Evolutionary conservation across 2,888 invertebrate genomes (phyloP), one percentile per base, ranked within the genome.

Genomic region (Agonopterix heracliana): DNA sequence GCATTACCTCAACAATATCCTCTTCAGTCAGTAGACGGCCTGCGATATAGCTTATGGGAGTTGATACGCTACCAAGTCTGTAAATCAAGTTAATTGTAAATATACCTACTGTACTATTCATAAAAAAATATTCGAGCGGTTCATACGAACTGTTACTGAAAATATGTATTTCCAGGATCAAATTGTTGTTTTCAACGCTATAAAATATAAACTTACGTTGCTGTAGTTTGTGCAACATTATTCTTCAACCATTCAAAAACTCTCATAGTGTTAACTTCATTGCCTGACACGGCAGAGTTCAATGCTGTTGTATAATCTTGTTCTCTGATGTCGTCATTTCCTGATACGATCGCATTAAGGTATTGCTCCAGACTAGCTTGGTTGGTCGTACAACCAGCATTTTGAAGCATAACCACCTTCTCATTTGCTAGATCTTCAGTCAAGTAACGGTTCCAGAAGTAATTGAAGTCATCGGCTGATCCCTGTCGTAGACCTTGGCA

Each of bases 401-500:
- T 90, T 35, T 75, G 74, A 12, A 96, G 80, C 60, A 96, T 90
- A 1, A 91, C 85, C 0, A 90, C 83, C 63, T 93, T 90, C 70
- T 96, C 95, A 2, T 91, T 90, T 1, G 93, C 92, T 4, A 93
- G 82, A 34, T 91, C 90, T 46, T 91, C 90, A 0, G 61, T 65
- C 36, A 86, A 67, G 67, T 92, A 95, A 50, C 89, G 90, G 3
- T 82, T 60, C 91, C 93, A 94, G 56, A 94, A 86, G 60, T 85
- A 90, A 5, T 92, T 68, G 90, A 94, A 96, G 54, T 95, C 92
- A 0, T 71, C 71, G 14, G 82, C 76, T 0, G 75, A 81, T 0
- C 94, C 95, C 47, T 91, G 71, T 17, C 91, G 90, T 2, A 96
- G 82, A 10, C 92, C 94, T 10, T 89, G 89, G 69, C 96, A 96